Percentiles rank a stretch among this genome's conserved stretches.
Conservation (phyloP, 2,888 invertebrate genomes). For the Augochlorella aurata region DNA sequence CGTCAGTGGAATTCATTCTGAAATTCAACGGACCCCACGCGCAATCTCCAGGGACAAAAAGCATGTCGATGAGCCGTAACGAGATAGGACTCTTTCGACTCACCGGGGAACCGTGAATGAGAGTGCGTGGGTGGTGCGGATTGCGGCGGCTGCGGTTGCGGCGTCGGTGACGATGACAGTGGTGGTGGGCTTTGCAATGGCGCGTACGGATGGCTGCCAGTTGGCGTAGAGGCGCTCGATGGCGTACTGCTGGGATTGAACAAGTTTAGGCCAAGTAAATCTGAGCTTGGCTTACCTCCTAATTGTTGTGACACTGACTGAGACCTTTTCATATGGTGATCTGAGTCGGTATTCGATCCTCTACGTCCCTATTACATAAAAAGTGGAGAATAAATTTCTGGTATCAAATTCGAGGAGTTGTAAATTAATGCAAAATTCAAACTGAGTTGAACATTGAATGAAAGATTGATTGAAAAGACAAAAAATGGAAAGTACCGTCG, state of each 20-base stretch:
- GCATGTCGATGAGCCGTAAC: conserved; percentile 18
- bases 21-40: neutral
- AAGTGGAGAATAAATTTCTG: neutral
- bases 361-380: conserved; percentile 83
- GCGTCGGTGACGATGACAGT: conserved; percentile 77
- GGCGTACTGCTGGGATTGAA: conserved; percentile 89
- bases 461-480: neutral
- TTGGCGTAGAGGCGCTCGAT: conserved; percentile 90
- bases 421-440: too few relatives aligned
- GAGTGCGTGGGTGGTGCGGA: conserved; percentile 75
- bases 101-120: conserved; percentile 83
- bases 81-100: conserved; percentile 35
- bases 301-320: conserved; percentile 90
- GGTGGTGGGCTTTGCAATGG: conserved; percentile 88
- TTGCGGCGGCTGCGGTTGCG: conserved; percentile 76
- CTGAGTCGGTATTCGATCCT: conserved; percentile 88
- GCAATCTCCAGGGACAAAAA: conserved; percentile 3
- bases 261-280: conserved; percentile 90
- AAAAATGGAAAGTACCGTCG: conserved; percentile 83
- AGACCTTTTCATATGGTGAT: conserved; percentile 86
- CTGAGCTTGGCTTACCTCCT: conserved; percentile 89
- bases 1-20: too few relatives aligned
- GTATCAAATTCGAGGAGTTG: too few relatives aligned
- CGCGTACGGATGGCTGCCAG: conserved; percentile 91
- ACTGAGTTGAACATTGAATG: neutral